These are phyloP conservation scores for Hapalemur alaotrensis DNA, from an alignment of 2,797 vertebrate species.

Conservation along the genomic window DNA sequence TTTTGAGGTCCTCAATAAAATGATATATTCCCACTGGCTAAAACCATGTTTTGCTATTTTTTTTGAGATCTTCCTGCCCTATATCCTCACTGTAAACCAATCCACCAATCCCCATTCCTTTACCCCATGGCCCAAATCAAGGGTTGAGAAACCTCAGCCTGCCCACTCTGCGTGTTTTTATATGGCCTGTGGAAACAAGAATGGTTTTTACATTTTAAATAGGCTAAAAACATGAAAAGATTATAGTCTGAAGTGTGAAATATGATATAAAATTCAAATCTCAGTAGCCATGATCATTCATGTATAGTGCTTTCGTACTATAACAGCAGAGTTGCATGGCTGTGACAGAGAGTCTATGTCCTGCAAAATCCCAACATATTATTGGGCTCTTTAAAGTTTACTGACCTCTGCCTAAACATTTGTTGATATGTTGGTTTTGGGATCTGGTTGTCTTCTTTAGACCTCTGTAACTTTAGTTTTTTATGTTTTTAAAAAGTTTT, in stretches of 20 bases:
- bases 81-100: not conserved
- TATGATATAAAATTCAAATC: not conserved
- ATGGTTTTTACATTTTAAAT: not conserved
- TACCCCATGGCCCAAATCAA: not conserved
- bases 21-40: not conserved
- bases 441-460: slow-evolving; percentile 1
- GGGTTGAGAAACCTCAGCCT: not conserved
- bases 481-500: slow-evolving; percentile 13
- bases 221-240: not conserved
- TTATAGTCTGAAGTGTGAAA: not conserved
- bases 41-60: slow-evolving; percentile 18
- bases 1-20: slow-evolving; percentile 37
- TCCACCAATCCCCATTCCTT: not conserved
- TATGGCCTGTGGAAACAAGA: not conserved
- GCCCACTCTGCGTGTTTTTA: not conserved
- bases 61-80: not conserved
- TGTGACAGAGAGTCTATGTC: not conserved
- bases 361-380: not conserved
- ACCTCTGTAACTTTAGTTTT: not conserved
- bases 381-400: not conserved
- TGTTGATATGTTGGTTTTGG: not conserved
- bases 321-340: not conserved
- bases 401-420: not conserved
- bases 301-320: not conserved
- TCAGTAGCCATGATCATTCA: not conserved